Percentiles rank a stretch among this genome's conserved stretches.
Evolutionary conservation across 2,888 invertebrate genomes (phyloP).

Genomic region (Noctua pronuba): DNA sequence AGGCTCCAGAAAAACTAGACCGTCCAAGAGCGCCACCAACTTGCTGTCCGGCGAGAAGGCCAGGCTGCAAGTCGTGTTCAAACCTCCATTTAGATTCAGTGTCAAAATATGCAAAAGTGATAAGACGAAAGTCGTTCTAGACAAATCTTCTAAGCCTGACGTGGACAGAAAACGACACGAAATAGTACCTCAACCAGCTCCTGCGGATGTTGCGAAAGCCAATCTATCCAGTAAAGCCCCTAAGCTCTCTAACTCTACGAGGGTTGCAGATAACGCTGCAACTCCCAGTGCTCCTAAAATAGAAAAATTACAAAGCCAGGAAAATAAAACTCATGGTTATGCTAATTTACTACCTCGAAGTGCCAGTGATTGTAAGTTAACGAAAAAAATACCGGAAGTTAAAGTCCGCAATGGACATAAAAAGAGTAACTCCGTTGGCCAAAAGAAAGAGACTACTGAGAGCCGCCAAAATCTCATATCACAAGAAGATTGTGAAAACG

Average conservation of each 20-base stretch:
- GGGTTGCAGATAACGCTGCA: slow-evolving; percentile 69
- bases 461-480: slow-evolving; percentile 87
- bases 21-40: slow-evolving; percentile 93
- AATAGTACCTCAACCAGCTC: slow-evolving; percentile 70
- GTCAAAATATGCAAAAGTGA: slow-evolving; percentile 94
- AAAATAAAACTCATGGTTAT: slow-evolving; percentile 79
- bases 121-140: slow-evolving; percentile 91
- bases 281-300: slow-evolving; percentile 72
- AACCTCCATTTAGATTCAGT: slow-evolving; percentile 96
- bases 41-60: slow-evolving; percentile 92
- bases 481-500: slow-evolving; percentile 82
- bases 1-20: slow-evolving; percentile 88
- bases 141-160: slow-evolving; percentile 89
- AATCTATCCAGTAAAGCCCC: slow-evolving; percentile 78
- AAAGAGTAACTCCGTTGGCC: slow-evolving; percentile 88
- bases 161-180: slow-evolving; percentile 84
- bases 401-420: slow-evolving; percentile 81
- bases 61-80: slow-evolving; percentile 95
- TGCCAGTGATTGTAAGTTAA: slow-evolving; percentile 86
- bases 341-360: slow-evolving; percentile 86
- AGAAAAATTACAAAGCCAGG: slow-evolving; percentile 75
- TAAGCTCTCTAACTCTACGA: slow-evolving; percentile 80
- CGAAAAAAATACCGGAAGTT: slow-evolving; percentile 79
- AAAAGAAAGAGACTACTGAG: slow-evolving; percentile 85
- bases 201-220: slow-evolving; percentile 77